Base-by-base conservation (phyloP, 2,113 vertebrate species). In the Pontoporia blainvillei region DNA sequence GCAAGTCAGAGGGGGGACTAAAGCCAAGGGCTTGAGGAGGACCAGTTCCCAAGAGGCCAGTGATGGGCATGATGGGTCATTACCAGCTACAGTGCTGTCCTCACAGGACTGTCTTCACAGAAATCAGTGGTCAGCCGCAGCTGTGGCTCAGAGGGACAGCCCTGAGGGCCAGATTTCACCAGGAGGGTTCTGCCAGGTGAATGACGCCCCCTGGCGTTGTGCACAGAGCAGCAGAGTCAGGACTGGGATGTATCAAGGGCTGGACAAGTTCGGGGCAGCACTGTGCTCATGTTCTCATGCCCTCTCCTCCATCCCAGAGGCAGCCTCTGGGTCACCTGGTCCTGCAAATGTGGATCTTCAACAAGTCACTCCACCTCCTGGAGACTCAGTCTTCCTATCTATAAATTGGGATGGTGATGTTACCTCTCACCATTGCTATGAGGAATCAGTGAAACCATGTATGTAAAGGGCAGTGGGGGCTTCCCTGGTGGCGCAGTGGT, bases 211-310 rank as follows among this genome's bases (percentile, higher is more conserved):
- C 25, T 46, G 49, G 90, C 0, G 23, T 21, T 2, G 4, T 3
- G 31, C 2, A 4, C 34, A 8, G 54, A 59, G 31, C 36, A 1
- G 4, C 0, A 11, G 49, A 0, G 1, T 5, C 81, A 17, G 66
- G 39, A 27, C 1, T 1, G 2, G 57, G 21, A 57, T 3, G 29
- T 8, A 11, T 36, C 57, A 6, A 34, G 83, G 27, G 10, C 5
- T 6, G 29, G 46, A 12, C 44, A 0, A 3, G 44, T 61, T 57
- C 14, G 4, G 64, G 11, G 6, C 1, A 0, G 39, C 2, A 15
- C 88, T 21, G 13, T 0, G 23, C 13, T n/a, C 14, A 0, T 6
- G 29, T 31, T 73, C 44, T 62, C 18, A 8, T 2, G 34, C 6
- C 46, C 85, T n/a, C 6, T 67, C 27, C 66, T 49, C 52, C 15